These are phyloP conservation scores for Oryzias melastigma DNA, from an alignment of 2,113 vertebrate species.

Conservation along the genomic window DNA sequence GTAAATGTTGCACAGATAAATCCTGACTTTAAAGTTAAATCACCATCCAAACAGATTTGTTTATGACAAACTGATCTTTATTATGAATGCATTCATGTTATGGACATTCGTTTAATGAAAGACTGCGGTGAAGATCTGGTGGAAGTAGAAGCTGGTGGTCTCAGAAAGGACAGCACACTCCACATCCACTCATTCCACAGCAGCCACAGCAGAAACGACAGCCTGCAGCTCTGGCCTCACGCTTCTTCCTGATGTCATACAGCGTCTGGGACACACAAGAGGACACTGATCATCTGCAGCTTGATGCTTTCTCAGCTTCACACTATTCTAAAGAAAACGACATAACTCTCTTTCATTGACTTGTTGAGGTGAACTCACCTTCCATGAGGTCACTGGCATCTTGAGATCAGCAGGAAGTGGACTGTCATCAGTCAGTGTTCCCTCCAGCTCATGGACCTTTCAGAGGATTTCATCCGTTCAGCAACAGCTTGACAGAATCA, in stretches of 20 bases:
- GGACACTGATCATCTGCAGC: no score
- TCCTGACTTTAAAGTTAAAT: no score
- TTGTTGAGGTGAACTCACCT: not conserved
- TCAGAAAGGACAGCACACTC: constrained; percentile 18
- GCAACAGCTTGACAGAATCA: not conserved
- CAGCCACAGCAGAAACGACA: constrained; percentile 23
- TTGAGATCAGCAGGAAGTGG: not conserved
- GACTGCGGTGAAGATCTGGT: no score
- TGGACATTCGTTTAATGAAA: no score
- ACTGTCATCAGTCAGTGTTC: not conserved
- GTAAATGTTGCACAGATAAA: no score
- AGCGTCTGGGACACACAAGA: not conserved
- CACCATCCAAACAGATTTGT: no score
- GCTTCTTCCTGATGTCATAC: not conserved
- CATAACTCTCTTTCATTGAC: not conserved
- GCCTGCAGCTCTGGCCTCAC: not conserved
- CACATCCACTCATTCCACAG: constrained; percentile 8
- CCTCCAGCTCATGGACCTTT: not conserved
- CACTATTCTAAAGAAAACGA: no score
- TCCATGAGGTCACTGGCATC: not conserved
- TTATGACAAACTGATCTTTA: no score
- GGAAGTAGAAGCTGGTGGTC: not conserved
- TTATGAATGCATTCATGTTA: no score
- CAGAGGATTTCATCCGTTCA: not conserved
- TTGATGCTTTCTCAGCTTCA: no score